phyloP scores from a whole-genome alignment of 2,888 invertebrate genomes.

The Melipona bicolor region DNA sequence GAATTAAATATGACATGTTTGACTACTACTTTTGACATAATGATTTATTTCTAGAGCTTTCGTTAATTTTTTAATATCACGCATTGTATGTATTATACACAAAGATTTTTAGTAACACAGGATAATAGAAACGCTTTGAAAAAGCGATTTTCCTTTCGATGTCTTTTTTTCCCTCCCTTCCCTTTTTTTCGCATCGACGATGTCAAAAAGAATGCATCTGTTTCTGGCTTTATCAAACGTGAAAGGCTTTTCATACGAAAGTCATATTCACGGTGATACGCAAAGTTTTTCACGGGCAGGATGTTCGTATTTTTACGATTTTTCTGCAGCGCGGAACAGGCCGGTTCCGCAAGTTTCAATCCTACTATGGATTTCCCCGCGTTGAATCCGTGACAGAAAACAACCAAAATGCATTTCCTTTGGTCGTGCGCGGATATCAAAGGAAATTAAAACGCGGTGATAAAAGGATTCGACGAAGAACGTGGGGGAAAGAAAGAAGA shows the following conservation, averaged over 20 bases:
- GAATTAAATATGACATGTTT: no score
- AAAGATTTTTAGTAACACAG: no score
- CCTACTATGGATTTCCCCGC: neutral
- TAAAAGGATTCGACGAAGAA: neutral
- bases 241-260: neutral
- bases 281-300: neutral
- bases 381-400: neutral
- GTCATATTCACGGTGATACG: no score
- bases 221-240: neutral
- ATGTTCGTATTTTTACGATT: neutral
- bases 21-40: no score
- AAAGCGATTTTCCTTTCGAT: neutral
- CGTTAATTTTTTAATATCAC: no score
- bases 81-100: no score
- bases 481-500: no score
- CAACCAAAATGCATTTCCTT: neutral
- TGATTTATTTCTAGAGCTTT: no score
- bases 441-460: slow-evolving; percentile 6
- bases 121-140: neutral
- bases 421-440: neutral
- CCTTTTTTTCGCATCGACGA: neutral
- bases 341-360: slow-evolving; percentile 8
- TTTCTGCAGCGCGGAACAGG: neutral
- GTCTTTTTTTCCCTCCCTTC: neutral
- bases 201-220: neutral